These are phyloP conservation scores for Teinopalpus imperialis DNA, from an alignment of 2,888 invertebrate genomes.

Conservation along the genomic window DNA sequence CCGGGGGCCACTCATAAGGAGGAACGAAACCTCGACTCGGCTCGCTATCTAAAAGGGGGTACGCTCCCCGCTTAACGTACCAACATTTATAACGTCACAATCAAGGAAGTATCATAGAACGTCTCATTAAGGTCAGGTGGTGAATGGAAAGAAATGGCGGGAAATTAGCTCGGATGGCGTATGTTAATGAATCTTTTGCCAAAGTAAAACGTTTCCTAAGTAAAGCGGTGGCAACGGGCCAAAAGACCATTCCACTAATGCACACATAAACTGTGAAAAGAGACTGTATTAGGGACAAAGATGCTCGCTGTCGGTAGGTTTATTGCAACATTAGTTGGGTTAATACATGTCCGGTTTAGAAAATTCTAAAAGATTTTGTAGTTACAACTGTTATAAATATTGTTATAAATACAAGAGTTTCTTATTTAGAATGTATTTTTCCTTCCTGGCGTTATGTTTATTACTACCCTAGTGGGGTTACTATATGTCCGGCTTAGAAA, in stretches of 20 bases:
- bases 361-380: background rate
- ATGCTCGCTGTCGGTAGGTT: conserved; percentile 18
- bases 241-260: conserved; percentile 25
- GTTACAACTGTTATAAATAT: no score
- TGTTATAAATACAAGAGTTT: no score
- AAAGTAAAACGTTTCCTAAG: conserved; percentile 24
- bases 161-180: conserved; percentile 29
- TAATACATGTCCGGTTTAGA: conserved; percentile 9
- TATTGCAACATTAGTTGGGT: conserved; percentile 16
- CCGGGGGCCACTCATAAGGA: no score
- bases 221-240: conserved; percentile 23
- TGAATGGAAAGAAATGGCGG: conserved; percentile 27
- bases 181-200: conserved; percentile 30
- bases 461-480: no score
- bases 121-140: conserved; percentile 26
- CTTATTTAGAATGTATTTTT: no score
- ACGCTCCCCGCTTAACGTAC: no score
- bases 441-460: no score
- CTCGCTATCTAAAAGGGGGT: no score
- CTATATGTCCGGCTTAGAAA: no score
- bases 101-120: no score
- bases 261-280: conserved; percentile 25
- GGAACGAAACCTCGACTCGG: no score
- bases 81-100: no score
- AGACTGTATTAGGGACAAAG: conserved; percentile 24